These are phyloP conservation scores for Coptotermes formosanus DNA, from an alignment of 1,140 invertebrate genomes.

Conservation along the genomic window DNA sequence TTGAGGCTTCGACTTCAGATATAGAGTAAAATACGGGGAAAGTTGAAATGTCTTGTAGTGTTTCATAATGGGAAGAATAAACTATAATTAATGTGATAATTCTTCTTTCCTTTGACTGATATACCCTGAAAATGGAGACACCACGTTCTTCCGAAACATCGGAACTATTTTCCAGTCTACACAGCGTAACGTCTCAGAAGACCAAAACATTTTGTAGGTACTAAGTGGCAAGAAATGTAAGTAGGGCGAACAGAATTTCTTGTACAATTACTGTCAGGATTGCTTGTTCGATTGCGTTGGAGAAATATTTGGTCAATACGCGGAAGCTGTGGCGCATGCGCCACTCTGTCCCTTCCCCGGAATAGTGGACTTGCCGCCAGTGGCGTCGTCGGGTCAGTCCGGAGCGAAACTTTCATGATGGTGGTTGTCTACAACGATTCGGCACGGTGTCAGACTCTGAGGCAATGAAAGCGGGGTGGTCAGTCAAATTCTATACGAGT, in stretches of 20 bases:
- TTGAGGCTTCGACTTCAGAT: too few relatives aligned
- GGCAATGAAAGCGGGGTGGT: too few relatives aligned
- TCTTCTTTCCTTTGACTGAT: too few relatives aligned
- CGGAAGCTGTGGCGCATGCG: background rate
- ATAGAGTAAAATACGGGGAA: too few relatives aligned
- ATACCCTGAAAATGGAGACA: too few relatives aligned
- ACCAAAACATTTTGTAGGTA: background rate
- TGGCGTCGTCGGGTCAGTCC: background rate
- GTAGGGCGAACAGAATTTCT: background rate
- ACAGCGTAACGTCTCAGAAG: too few relatives aligned
- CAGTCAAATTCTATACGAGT: background rate
- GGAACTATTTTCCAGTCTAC: too few relatives aligned
- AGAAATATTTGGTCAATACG: slow-evolving; percentile 10
- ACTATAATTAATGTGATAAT: too few relatives aligned
- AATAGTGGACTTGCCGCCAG: slow-evolving; percentile 1
- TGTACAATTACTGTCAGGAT: background rate
- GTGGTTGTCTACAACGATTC: background rate
- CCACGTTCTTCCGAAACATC: too few relatives aligned
- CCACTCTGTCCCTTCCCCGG: background rate
- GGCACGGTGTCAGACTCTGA: too few relatives aligned
- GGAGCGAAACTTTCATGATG: background rate
- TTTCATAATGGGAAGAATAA: too few relatives aligned
- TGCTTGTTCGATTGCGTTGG: background rate
- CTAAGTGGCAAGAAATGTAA: background rate
- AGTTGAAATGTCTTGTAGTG: too few relatives aligned